A percentile compares a stretch with the other conserved stretches of the same genome.
Conservation (phyloP, 2,113 vertebrate genomes). For the Toxostoma redivivum region DNA sequence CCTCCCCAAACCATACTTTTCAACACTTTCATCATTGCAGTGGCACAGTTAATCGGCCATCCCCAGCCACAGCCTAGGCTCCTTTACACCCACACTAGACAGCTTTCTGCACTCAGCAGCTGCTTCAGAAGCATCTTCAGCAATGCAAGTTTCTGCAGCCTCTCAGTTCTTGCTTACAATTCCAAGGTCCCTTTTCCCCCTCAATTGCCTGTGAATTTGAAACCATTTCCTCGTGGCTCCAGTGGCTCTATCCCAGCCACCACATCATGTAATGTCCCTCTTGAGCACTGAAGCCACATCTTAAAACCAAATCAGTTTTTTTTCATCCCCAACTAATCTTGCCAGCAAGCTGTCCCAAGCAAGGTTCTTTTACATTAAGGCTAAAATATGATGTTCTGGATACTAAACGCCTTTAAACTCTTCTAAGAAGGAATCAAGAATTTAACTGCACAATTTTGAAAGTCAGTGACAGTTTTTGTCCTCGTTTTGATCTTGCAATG, state of each 20-base stretch:
- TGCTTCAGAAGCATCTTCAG: background rate
- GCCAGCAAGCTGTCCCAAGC: background rate
- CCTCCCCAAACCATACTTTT: background rate
- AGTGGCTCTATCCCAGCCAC: background rate
- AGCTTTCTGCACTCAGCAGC: background rate
- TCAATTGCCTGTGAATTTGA: too few species aligned
- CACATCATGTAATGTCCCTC: too few species aligned
- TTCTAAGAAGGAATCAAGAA: background rate
- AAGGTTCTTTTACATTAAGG: background rate
- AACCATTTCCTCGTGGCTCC: too few species aligned
- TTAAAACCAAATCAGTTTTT: too few species aligned
- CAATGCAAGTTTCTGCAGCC: background rate
- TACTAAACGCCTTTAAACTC: background rate
- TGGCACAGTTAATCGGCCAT: background rate
- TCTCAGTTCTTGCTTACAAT: background rate
- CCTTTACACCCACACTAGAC: background rate
- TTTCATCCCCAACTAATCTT: background rate
- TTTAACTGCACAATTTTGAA: background rate
- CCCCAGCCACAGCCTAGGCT: background rate
- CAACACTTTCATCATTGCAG: background rate
- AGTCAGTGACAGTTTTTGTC: background rate
- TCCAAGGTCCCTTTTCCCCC: too few species aligned
- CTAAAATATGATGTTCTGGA: background rate
- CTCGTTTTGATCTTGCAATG: background rate
- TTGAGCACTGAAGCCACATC: too few species aligned